A percentile compares a stretch with the other conserved stretches of the same genome.
These are phyloP conservation scores for Watsonalla binaria DNA, from an alignment of 2,888 invertebrate genomes.

Conservation along the genomic window DNA sequence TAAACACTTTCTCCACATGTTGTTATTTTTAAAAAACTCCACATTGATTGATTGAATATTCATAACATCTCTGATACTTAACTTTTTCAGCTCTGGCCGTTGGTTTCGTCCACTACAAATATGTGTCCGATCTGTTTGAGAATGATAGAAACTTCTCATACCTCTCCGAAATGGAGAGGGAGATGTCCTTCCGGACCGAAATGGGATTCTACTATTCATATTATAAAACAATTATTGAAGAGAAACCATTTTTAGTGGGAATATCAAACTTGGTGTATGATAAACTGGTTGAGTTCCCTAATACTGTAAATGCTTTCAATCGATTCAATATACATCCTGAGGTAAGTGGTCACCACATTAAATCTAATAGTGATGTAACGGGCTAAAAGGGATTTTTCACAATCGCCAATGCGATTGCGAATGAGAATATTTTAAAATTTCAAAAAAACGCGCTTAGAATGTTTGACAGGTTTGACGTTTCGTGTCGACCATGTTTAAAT, in stretches of 20 bases:
- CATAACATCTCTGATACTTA: not conserved
- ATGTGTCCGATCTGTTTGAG: slow-evolving; percentile 87
- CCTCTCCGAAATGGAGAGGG: slow-evolving; percentile 89
- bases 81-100: slow-evolving; percentile 74
- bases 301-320: slow-evolving; percentile 87
- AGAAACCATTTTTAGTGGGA: slow-evolving; percentile 78
- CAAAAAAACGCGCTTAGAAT: too few relatives aligned
- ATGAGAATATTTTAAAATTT: too few relatives aligned
- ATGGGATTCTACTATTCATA: slow-evolving; percentile 95
- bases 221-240: slow-evolving; percentile 89
- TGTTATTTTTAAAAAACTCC: too few relatives aligned
- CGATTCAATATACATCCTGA: slow-evolving; percentile 92
- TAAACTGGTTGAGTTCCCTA: slow-evolving; percentile 88
- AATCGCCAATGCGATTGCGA: too few relatives aligned
- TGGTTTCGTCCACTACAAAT: slow-evolving; percentile 81
- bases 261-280: slow-evolving; percentile 82
- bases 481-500: too few relatives aligned
- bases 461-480: too few relatives aligned
- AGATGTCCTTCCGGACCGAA: slow-evolving; percentile 91
- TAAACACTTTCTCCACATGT: too few relatives aligned
- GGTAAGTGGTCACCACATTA: slow-evolving; percentile 78
- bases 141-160: slow-evolving; percentile 91
- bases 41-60: too few relatives aligned
- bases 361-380: too few relatives aligned
- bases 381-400: too few relatives aligned